Base-by-base conservation (phyloP, 2,797 vertebrate species). In the Calcarius lapponicus region DNA sequence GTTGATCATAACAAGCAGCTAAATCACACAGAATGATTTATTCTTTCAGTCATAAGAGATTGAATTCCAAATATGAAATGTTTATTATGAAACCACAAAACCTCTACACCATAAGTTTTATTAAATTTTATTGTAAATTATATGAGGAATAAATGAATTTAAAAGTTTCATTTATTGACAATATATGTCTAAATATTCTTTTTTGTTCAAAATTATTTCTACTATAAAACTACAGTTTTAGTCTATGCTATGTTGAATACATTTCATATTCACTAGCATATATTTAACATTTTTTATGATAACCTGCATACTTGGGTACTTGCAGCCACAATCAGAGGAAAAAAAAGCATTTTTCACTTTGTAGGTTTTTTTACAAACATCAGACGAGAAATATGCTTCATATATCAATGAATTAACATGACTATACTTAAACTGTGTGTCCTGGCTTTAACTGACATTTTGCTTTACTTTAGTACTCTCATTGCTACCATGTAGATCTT, bases 371-470 rank as follows among this genome's bases (percentile, higher is more conserved):
- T 86, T 61, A 57, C 47, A 95, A 96, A 88, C 81, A 86, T 74
- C 29, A 78, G 34, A 86, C 86, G 88, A 94, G 80, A 90, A 80
- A 72, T 65, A 70, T 40, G 56, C 48, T 75, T 62, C 40, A 45
- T 88, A 79, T 95, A 66, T 86, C 60, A 79, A 69, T 71, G 91
- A 97, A 81, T 90, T 94, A 95, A 87, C 66, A 62, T 90, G 72
- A 93, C 88, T 97, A 74, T 61, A 40, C 62, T 88, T 93, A 92
- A 85, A 85, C 20, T 36, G 58, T 78, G 43, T 48, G 71, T 82
- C 88, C 80, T 73, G 62, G 65, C 73, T 95, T 88, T 97, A 95
- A 95, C 0, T 86, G 94, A 50, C 81, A 62, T 92, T 97, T 97
- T 94, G 62, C 74, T 95, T 88, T 95, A 42, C 93, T 78, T 86